phyloP scores from a whole-genome alignment of 2,888 invertebrate species.

The Zaprionus obscuricornis region DNA sequence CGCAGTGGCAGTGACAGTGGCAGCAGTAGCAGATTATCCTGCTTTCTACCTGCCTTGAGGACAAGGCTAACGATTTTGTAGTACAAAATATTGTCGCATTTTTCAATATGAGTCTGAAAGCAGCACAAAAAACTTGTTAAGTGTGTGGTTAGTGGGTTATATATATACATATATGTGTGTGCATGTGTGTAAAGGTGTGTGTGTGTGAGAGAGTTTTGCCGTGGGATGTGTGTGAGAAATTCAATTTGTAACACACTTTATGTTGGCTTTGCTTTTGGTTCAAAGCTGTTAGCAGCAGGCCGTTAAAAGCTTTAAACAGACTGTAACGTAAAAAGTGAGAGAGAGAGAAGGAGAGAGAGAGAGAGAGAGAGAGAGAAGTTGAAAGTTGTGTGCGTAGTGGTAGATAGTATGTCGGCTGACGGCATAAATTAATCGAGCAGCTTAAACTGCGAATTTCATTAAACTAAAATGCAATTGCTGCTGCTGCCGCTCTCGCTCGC shows the following conservation, averaged over 20 bases:
- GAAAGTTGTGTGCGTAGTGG: too few relatives aligned
- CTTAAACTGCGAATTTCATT: too few relatives aligned
- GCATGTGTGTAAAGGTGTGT: background rate
- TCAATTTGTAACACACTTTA: conserved; percentile 74
- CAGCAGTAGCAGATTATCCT: conserved; percentile 30
- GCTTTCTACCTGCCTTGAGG: conserved; percentile 18
- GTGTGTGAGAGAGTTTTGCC: background rate
- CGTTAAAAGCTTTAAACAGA: conserved; percentile 67
- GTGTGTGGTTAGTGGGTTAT: conserved; percentile 59
- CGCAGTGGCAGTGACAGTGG: conserved; percentile 4
- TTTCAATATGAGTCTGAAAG: conserved; percentile 56
- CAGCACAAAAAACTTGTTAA: conserved; percentile 69
- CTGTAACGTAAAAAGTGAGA: too few relatives aligned
- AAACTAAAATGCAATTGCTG: too few relatives aligned
- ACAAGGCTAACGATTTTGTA: conserved; percentile 36
- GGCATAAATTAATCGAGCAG: conserved; percentile 60
- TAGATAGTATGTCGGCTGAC: conserved; percentile 40
- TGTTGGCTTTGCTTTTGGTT: conserved; percentile 61
- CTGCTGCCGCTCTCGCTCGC: too few relatives aligned
- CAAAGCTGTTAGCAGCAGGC: conserved; percentile 49
- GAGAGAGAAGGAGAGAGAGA: too few relatives aligned
- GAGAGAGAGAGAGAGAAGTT: too few relatives aligned
- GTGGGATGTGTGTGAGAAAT: conserved; percentile 54
- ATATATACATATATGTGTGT: conserved; percentile 8
- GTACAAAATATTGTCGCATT: conserved; percentile 71